Base-by-base conservation (phyloP, 1,140 invertebrate species). In the Pectinophora gossypiella region DNA sequence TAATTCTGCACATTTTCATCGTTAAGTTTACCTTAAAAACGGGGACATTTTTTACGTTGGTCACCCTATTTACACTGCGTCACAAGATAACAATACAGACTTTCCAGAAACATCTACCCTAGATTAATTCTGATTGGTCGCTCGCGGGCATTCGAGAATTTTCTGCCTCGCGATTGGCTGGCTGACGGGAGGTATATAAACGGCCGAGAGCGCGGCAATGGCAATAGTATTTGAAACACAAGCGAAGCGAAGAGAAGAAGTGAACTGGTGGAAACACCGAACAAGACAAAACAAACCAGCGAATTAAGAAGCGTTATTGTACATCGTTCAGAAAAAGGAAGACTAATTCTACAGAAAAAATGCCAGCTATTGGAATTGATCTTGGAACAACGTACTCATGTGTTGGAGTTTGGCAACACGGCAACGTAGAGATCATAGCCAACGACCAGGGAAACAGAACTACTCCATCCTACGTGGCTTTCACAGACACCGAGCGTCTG, bases 381-480 rank as follows among this genome's bases (percentile, higher is more conserved):
- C 87, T 94, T 58, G 93, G 93, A 27, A 95, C 93, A 1, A 95
- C 94, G 1, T 94, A 94, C 69, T 94, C 93, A 0, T 94, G 93
- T 68, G 94, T 95, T 4, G 94, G 92, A 61, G 92, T 94, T 3
- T 95, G 93, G 77, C 92, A 94, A 74, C 90, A 96, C 72, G 95
- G 95, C 44, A 96, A 96, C 85, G 95, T 97, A 19, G 96, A 97
- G 74, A 97, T 97, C 67, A 97, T 98, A 68, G 95, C 96, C 68
- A 98, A 98, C 74, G 96, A 97, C 76, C 95, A 97, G 88, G 96
- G 96, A 15, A 97, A 97, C 86, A 85, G 96, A 45, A 98, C 95
- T 21, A 97, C 96, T 23, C 96, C 96, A 7, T 94, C 93, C 52
- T 97, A 95, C 76, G 95, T 97, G 18, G 95, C 95, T 2, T 98